These are phyloP conservation scores for Calonectris borealis DNA, from an alignment of 2,113 vertebrate species.

Conservation along the genomic window DNA sequence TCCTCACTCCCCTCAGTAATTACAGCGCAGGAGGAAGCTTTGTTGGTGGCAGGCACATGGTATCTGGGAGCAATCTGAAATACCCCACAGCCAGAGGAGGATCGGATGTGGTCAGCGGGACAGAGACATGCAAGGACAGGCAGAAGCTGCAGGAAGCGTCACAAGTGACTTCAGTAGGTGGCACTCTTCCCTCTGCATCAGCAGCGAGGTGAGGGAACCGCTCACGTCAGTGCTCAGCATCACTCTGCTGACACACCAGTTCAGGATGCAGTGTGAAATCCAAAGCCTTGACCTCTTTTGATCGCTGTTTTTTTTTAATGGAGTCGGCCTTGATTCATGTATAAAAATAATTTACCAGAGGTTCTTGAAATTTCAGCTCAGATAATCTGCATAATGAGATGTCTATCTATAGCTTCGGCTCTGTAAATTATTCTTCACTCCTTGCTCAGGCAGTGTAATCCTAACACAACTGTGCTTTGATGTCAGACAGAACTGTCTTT, in stretches of 20 bases:
- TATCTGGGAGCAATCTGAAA: not conserved
- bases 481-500: not conserved
- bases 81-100: not conserved
- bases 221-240: not conserved
- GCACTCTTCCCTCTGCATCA: constrained; percentile 29
- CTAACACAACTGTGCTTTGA: not conserved
- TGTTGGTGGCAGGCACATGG: not conserved
- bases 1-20: not conserved
- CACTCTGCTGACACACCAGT: not conserved
- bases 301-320: not conserved
- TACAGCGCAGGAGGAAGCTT: not conserved
- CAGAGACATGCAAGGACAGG: not conserved
- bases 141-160: not conserved
- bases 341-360: constrained; percentile 28
- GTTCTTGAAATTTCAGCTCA: constrained; percentile 25
- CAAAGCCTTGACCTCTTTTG: constrained; percentile 7
- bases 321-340: not conserved
- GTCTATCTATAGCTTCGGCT: not conserved
- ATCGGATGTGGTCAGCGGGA: not conserved
- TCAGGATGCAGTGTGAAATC: not conserved
- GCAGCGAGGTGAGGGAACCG: not conserved
- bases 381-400: constrained; percentile 9
- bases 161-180: constrained; percentile 5
- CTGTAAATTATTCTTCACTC: not conserved
- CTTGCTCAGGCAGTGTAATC: not conserved